These are phyloP conservation scores for Sarcophaga peregrina DNA, from an alignment of 1,140 invertebrate genomes.

Conservation along the genomic window DNA sequence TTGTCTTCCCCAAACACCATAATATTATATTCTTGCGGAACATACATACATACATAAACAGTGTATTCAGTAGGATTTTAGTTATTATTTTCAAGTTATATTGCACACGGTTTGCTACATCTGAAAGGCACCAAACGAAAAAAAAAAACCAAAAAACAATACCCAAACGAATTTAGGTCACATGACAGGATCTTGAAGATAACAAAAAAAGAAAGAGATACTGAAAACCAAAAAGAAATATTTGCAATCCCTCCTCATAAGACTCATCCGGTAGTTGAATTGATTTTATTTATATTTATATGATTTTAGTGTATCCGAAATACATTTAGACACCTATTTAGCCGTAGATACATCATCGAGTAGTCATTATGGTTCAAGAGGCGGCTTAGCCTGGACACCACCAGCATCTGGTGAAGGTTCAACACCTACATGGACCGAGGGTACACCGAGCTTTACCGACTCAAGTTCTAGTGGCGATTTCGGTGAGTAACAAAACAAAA, in stretches of 20 bases:
- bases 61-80: not conserved
- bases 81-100: not conserved
- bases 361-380: slow-evolving; percentile 65
- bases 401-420: slow-evolving; percentile 90
- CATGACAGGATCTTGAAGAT: not conserved
- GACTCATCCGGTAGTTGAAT: slow-evolving; percentile 38
- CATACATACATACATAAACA: not conserved
- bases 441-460: slow-evolving; percentile 95
- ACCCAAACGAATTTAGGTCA: not conserved
- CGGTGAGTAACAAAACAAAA: slow-evolving; percentile 52
- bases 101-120: slow-evolving; percentile 16
- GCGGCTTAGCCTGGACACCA: slow-evolving; percentile 78
- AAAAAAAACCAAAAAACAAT: not conserved
- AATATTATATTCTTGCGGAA: not conserved
- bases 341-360: slow-evolving; percentile 64
- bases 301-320: slow-evolving; percentile 62
- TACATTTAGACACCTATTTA: slow-evolving; percentile 65
- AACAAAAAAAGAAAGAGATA: not conserved
- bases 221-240: not conserved
- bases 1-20: too few relatives aligned
- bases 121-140: not conserved
- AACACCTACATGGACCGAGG: slow-evolving; percentile 98
- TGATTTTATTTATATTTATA: slow-evolving; percentile 44
- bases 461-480: slow-evolving; percentile 91
- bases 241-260: not conserved